Percentiles rank a stretch among this genome's conserved stretches.
These are phyloP conservation scores for Scolopax mira DNA, from an alignment of 2,113 vertebrate genomes.

Conservation along the genomic window DNA sequence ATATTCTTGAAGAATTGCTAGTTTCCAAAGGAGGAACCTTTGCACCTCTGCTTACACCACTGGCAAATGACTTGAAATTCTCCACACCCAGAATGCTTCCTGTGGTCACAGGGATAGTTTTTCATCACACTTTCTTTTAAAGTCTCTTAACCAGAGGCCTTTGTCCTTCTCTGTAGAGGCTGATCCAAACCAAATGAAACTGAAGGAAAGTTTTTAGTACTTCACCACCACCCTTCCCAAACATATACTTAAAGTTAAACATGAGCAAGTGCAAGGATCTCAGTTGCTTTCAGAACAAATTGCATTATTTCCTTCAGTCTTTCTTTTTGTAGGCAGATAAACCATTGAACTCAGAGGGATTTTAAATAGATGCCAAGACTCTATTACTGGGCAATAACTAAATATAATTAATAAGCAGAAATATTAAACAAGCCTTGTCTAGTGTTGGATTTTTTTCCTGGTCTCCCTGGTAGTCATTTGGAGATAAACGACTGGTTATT, in stretches of 20 bases:
- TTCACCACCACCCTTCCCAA: rapidly evolving
- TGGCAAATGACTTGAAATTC: neutral
- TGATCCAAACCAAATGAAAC: neutral
- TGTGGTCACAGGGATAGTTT: neutral
- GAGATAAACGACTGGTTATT: too few relatives aligned
- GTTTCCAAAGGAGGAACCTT: neutral
- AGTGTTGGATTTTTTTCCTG: neutral
- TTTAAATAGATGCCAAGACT: neutral
- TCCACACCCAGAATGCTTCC: neutral
- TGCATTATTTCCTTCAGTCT: neutral
- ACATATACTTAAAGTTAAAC: neutral
- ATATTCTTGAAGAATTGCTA: neutral
- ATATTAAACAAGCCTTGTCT: neutral
- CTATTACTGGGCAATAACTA: neutral
- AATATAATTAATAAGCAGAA: neutral
- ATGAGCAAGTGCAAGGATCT: neutral
- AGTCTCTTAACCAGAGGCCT: neutral
- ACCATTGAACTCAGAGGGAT: neutral
- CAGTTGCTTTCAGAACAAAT: neutral
- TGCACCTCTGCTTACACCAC: neutral
- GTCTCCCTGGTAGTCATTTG: neutral
- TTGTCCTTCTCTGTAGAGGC: neutral
- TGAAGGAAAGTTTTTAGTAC: neutral
- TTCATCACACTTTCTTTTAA: neutral
- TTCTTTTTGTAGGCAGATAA: neutral